Base-by-base conservation (phyloP, 2,113 vertebrate genomes). In the Peucedramus taeniatus region DNA sequence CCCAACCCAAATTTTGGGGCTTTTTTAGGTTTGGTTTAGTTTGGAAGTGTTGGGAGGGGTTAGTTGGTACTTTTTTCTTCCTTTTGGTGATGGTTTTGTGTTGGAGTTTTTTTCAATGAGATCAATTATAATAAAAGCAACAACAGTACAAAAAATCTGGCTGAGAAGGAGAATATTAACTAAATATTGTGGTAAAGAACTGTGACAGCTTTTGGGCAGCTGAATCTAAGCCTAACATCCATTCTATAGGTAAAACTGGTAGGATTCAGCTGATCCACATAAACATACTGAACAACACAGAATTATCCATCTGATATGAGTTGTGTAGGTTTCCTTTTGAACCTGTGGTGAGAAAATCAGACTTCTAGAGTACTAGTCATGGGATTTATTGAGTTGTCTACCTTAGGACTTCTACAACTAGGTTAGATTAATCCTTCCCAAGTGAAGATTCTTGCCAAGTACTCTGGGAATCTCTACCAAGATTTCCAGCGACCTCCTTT, bases 401-500 rank as follows among this genome's bases (percentile, higher is more conserved):
- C 53, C 40, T 65, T 27, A 89, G 16, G 50, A 93, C 37, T 78
- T 54, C 15, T 54, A 61, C 31, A 91, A 66, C 18, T 47, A 74
- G 87, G 87, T 81, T 87, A 89, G 14, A 72, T 5, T 21, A 87
- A 82, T 45, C 47, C 35, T 51, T 87, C 65, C 35, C 78, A 89
- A 78, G 26, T 59, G 51, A 83, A 50, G 51, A 50, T 63, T 83
- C 64, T 78, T 95, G 64, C 49, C 68, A 83, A 81, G 47, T 49
- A 63, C 23, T 2, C 72, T 63, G 69, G 64, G 76, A 97, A 89
- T 81, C 83, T 49, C 56, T 31, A 92, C 22, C 49, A 68, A 78
- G 64, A 56, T 47, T 94, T 91, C 44, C 77, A 83, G 33, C 3
- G 1, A 94, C 81, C 89, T 96, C 68, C 51, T 82, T 94, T 89